Conservation (phyloP, 2,113 vertebrate species). For the Oreochromis tanganicae region DNA sequence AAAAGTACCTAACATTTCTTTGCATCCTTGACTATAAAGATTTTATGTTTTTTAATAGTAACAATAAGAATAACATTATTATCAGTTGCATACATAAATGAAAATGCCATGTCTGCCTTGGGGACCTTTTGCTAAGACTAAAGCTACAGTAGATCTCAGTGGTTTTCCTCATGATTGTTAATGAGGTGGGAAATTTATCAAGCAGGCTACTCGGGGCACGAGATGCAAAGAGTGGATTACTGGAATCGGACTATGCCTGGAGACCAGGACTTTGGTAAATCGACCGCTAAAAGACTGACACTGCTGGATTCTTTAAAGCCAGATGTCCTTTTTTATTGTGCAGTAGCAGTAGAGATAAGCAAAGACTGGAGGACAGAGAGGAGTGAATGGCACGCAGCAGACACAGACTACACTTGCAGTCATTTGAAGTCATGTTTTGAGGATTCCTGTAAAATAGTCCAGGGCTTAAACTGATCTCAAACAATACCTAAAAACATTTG, state of each 20-base stretch:
- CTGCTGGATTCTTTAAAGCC: neutral
- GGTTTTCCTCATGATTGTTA: neutral
- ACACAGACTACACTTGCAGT: neutral
- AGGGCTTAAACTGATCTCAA: neutral
- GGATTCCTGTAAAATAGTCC: neutral
- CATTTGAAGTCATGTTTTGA: neutral
- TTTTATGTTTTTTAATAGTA: neutral
- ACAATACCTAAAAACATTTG: neutral
- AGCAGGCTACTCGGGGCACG: neutral
- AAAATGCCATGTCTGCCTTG: neutral
- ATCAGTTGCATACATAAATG: neutral
- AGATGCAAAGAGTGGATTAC: neutral
- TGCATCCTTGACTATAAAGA: neutral
- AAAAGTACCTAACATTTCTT: fast-evolving
- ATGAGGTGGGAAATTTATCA: neutral
- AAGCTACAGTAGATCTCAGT: neutral
- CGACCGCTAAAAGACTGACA: neutral
- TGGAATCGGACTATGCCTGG: neutral
- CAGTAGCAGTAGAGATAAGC: neutral
- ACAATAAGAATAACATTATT: neutral
- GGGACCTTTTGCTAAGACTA: neutral
- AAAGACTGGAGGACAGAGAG: neutral
- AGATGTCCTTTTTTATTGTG: neutral
- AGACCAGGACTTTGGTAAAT: neutral
- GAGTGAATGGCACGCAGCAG: neutral